A percentile compares a stretch with the other conserved stretches of the same genome.
Conservation (phyloP, 2,797 vertebrate species). For the Gallirallus australis region DNA sequence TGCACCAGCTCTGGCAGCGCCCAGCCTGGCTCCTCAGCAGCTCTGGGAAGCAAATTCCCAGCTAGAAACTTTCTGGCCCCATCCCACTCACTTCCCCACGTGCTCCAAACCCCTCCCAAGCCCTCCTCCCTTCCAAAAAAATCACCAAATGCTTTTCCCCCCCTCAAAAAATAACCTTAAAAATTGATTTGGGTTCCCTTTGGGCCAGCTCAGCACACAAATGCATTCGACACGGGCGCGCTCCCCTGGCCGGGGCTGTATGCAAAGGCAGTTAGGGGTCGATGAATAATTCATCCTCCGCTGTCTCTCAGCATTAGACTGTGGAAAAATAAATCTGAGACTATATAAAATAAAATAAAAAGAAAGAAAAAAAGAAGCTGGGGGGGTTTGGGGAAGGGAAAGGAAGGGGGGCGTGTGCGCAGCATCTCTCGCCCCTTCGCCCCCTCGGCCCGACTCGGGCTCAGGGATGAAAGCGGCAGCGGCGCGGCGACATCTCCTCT, state of each 20-base stretch:
- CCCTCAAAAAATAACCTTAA: not conserved
- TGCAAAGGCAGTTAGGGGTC: constrained; percentile 79
- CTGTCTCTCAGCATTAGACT: constrained; percentile 89
- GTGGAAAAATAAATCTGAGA: constrained; percentile 81
- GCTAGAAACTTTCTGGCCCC: not conserved
- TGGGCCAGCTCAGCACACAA: constrained; percentile 52
- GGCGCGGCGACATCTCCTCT: not conserved
- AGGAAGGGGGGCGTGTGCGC: too few species aligned
- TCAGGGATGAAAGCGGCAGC: constrained; percentile 27
- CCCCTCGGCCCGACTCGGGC: not conserved
- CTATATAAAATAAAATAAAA: constrained; percentile 54
- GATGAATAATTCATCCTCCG: constrained; percentile 88
- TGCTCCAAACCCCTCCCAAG: not conserved
- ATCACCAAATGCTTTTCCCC: not conserved
- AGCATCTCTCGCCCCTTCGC: not conserved
- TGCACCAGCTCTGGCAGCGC: not conserved
- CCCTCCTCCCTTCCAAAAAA: not conserved
- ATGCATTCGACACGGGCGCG: constrained; percentile 71
- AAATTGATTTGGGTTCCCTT: constrained; percentile 46
- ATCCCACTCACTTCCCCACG: not conserved
- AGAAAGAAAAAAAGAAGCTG: not conserved
- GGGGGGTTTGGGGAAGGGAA: not conserved
- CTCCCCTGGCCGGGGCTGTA: constrained; percentile 72
- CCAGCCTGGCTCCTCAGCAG: not conserved
- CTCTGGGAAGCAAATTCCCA: not conserved